Conservation (phyloP, 1,140 invertebrate genomes). For the Marisa cornuarietis region DNA sequence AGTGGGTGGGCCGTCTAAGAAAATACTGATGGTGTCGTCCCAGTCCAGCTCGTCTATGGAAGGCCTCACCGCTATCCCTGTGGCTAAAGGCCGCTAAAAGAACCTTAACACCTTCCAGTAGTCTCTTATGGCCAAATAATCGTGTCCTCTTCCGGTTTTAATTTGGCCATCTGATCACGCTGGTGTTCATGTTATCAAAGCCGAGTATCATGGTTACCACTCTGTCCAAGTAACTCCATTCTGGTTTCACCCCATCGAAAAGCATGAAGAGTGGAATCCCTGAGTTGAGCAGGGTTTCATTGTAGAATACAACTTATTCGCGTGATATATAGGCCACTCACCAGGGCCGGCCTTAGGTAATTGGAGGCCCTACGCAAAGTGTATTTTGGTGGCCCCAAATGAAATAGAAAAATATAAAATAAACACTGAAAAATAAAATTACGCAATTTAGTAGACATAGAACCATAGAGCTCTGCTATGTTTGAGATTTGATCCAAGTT, state of each 20-base stretch:
- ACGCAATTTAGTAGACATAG: too few relatives aligned
- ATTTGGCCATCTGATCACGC: conserved; percentile 34
- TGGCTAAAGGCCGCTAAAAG: conserved; percentile 28
- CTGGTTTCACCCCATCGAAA: conserved; percentile 41
- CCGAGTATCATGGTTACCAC: conserved; percentile 34
- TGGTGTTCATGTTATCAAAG: conserved; percentile 55
- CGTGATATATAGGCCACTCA: too few relatives aligned
- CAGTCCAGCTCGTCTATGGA: not conserved
- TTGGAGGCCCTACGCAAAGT: too few relatives aligned
- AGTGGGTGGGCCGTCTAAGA: conserved; percentile 39
- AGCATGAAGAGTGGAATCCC: conserved; percentile 41
- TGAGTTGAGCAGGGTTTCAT: conserved; percentile 33
- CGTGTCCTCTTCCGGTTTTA: conserved; percentile 8
- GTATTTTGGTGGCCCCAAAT: too few relatives aligned
- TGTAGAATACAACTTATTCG: too few relatives aligned
- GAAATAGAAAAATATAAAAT: too few relatives aligned
- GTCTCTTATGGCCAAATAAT: conserved; percentile 44
- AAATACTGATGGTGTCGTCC: not conserved
- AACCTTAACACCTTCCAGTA: conserved; percentile 51
- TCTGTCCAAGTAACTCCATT: conserved; percentile 30
- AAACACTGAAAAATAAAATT: too few relatives aligned
- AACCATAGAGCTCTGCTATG: too few relatives aligned
- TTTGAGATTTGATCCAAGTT: too few relatives aligned
- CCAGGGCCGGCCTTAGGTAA: too few relatives aligned
- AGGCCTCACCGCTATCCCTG: conserved; percentile 22